These are phyloP conservation scores for Stratiolaelaps scimitus DNA, from an alignment of 1,140 invertebrate genomes.

Conservation along the genomic window DNA sequence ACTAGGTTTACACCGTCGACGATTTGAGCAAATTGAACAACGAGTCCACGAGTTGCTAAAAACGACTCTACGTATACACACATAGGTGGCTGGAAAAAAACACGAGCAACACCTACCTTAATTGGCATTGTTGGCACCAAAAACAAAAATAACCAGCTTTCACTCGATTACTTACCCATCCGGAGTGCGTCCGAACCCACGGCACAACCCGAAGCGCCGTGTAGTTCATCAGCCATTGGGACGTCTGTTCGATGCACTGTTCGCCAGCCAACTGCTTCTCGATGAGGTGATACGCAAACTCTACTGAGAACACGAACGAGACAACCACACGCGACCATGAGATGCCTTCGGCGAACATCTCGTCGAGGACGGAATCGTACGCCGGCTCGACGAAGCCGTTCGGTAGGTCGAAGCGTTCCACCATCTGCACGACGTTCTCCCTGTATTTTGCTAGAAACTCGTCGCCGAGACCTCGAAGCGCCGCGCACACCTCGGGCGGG, in stretches of 20 bases:
- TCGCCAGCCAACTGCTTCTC: background rate
- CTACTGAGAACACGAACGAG: conserved; percentile 2
- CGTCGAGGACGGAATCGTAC: background rate
- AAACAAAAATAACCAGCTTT: no score
- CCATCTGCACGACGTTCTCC: conserved; percentile 2
- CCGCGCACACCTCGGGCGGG: background rate
- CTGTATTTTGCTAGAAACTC: background rate
- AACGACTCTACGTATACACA: no score
- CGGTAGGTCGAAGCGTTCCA: background rate
- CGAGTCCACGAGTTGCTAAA: no score
- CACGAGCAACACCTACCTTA: no score
- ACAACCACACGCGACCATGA: conserved; percentile 6
- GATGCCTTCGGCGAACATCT: background rate
- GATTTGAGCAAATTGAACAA: no score
- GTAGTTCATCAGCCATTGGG: background rate
- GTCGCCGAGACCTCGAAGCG: background rate
- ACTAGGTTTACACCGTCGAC: no score
- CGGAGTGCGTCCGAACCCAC: background rate
- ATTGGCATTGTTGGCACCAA: no score
- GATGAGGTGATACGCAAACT: background rate
- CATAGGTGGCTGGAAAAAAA: no score
- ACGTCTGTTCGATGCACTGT: background rate
- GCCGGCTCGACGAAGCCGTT: background rate
- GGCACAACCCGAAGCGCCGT: background rate
- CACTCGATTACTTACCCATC: conserved; percentile 26